Evolutionary conservation across 2,888 invertebrate species (phyloP), one percentile per base, ranked within the genome.

Genomic region (Fissipunctia ypsillon): DNA sequence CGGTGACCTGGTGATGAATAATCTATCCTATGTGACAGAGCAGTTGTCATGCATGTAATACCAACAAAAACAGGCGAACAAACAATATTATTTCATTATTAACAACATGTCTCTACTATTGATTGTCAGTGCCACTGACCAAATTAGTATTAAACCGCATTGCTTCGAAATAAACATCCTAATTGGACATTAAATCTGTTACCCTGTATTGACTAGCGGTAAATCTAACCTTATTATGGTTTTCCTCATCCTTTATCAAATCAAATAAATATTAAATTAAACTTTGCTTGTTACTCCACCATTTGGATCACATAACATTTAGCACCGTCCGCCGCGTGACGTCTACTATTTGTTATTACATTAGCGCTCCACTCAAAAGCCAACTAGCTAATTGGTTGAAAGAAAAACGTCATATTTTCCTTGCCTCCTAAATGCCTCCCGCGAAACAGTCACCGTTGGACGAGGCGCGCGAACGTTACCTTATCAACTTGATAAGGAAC

Each of bases 321-420:
- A 66, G 65, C 56, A n/a, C 25, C 52, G 43, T 35, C 60, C 56
- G 69, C 56, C 41, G 75, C 69, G 84, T 86, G 84, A 88, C 87
- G 88, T 80, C 45, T 66, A 60, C 48, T 85, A 87, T 90, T 91
- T 89, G 87, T 84, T 79, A 48, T 63, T 12, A 76, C 64, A 76
- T 76, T 77, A 83, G 63, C 78, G 66, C 41, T 67, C 48, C 22
- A 56, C 25, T 85, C 83, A 80, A 85, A 80, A 87, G 68, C 69
- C 84, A 73, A 57, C 75, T 64, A 86, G 83, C 88, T 91, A 93
- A 93, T 92, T 91, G 90, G 88, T 86, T 90, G 82, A 90, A 91
- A 88, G 89, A 89, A 91, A 90, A 87, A 81, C 84, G 81, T 79
- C 84, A 83, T 74, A 77, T 84, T 88, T 88, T 84, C 81, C 82